Evolutionary conservation across 2,113 vertebrate genomes (phyloP).

Genomic region (Oreocharis arfaki): DNA sequence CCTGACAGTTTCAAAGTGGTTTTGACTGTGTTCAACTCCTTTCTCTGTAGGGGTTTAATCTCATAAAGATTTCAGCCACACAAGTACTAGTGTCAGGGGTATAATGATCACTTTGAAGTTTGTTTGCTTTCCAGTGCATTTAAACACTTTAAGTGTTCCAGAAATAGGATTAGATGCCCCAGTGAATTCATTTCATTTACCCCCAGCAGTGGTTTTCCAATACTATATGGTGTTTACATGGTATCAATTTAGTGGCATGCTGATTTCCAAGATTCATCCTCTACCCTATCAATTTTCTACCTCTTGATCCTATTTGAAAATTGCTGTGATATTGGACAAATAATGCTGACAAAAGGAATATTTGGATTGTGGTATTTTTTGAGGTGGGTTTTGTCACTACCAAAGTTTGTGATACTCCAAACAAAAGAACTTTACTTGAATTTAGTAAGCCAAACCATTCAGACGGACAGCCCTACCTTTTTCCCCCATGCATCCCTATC

Average conservation of each 20-base stretch:
- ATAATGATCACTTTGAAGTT: constrained; percentile 85
- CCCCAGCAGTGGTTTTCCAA: constrained; percentile 79
- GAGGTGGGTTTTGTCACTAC: fast-evolving
- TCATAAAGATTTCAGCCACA: constrained; percentile 82
- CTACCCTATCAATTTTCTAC: constrained; percentile 65
- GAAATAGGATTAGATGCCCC: constrained; percentile 84
- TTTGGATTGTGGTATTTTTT: neutral
- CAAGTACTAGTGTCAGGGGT: constrained; percentile 78
- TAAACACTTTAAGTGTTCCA: constrained; percentile 78
- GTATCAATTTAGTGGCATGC: constrained; percentile 76
- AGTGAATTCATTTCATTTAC: constrained; percentile 82
- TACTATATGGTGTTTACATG: constrained; percentile 73
- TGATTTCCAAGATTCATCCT: constrained; percentile 71
- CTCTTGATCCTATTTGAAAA: constrained; percentile 59
- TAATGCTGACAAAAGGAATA: neutral
- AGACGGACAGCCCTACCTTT: neutral
- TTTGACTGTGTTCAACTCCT: constrained; percentile 72
- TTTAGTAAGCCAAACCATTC: neutral
- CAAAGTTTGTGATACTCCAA: neutral
- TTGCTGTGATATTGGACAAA: constrained; percentile 26
- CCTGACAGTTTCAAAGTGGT: constrained; percentile 72
- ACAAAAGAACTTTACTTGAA: neutral
- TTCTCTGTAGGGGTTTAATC: constrained; percentile 77
- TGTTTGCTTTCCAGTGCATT: constrained; percentile 81
- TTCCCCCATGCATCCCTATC: neutral